These are phyloP conservation scores for Synanthedon myopaeformis DNA, from an alignment of 2,888 invertebrate species.

Conservation along the genomic window DNA sequence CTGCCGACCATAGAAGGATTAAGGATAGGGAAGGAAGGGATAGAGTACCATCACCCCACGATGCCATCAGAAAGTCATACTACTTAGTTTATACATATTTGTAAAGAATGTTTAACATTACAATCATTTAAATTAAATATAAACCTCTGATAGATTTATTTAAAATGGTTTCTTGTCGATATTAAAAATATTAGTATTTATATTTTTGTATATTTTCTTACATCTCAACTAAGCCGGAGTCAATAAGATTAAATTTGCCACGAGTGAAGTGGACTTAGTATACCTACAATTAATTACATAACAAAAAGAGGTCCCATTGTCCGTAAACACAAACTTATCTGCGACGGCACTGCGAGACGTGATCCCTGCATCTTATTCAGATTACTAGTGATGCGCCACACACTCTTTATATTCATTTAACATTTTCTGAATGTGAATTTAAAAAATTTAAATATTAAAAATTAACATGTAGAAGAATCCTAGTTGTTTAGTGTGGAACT, in stretches of 20 bases:
- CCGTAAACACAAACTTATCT: conserved; percentile 5
- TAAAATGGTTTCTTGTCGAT: too few species aligned
- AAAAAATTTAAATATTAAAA: too few species aligned
- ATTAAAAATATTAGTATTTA: too few species aligned
- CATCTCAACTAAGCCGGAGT: neutral
- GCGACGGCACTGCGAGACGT: neutral
- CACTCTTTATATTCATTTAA: too few species aligned
- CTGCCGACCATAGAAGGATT: too few species aligned
- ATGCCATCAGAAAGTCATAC: neutral
- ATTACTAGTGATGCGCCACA: neutral
- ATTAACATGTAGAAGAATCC: too few species aligned
- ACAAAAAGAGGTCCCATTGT: neutral
- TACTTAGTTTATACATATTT: neutral
- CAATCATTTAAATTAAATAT: neutral
- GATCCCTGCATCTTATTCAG: neutral
- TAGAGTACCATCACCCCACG: too few species aligned
- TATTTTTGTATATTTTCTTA: neutral
- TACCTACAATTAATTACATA: conserved; percentile 1
- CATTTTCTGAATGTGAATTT: too few species aligned
- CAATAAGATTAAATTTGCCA: too few species aligned
- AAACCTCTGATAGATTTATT: neutral
- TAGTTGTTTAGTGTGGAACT: too few species aligned
- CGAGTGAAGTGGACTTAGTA: neutral
- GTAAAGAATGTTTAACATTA: neutral
- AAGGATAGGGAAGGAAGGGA: too few species aligned